Conservation (phyloP, 2,797 vertebrate species). For the Ptychobarbus kaznakovi region DNA sequence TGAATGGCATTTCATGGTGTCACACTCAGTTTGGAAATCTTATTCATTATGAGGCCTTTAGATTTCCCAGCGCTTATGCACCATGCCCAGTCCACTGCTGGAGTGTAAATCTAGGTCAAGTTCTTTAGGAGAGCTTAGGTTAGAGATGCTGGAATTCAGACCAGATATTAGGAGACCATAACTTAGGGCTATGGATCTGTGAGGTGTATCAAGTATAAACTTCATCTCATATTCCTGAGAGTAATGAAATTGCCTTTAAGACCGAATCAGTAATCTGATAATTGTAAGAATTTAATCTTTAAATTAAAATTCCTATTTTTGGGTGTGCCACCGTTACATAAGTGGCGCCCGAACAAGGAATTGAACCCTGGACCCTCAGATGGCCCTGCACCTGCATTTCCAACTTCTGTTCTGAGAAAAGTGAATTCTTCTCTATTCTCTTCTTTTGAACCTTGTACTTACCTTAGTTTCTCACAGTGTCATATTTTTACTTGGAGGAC, state of each 20-base stretch:
- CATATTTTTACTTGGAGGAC: not conserved
- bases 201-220: not conserved
- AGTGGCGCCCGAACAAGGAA: too few relatives aligned
- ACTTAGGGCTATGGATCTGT: constrained; percentile 10
- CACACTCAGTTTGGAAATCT: constrained; percentile 65
- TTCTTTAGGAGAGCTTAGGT: constrained; percentile 10
- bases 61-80: not conserved
- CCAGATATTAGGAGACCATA: constrained; percentile 13
- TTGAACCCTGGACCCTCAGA: not conserved
- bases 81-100: not conserved
- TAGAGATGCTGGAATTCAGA: not conserved
- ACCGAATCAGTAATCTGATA: too few relatives aligned
- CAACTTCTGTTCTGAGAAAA: constrained; percentile 35
- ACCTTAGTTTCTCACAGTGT: constrained; percentile 18
- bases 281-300: too few relatives aligned
- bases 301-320: too few relatives aligned
- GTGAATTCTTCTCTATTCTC: not conserved
- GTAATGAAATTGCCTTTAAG: not conserved
- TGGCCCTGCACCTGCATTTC: not conserved
- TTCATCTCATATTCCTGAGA: not conserved
- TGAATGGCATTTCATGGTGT: constrained; percentile 66
- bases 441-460: not conserved
- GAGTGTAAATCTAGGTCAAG: not conserved
- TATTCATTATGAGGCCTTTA: constrained; percentile 59
- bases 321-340: too few relatives aligned